Evolutionary conservation across 1,140 invertebrate genomes (phyloP), one percentile per base, ranked within the genome.

Genomic region (Penaeus chinensis): DNA sequence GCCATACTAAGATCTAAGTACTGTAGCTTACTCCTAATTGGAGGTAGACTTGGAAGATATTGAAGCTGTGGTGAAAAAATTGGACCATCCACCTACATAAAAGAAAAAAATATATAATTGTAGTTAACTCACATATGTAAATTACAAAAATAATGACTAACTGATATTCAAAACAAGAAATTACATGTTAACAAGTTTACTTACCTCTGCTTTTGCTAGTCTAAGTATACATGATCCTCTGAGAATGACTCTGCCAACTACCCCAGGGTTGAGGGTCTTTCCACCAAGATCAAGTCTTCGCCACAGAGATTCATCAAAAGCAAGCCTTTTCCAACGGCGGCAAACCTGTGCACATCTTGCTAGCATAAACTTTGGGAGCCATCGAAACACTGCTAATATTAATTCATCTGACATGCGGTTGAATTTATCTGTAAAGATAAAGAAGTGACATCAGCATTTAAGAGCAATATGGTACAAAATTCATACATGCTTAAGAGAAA

Each of bases 1-100:
- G 95, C 94, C 95, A 97, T 96, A 91, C 96, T 96, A 4, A 98
- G 92, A 92, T 98, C 97, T 86, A 98, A 92, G 92, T 95, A 97
- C 91, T 97, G 95, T 16, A 98, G 91, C 92, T 94, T 94, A 89
- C 88, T 91, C 88, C 80, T 91, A 91, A 90, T 76, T 47, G 79
- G 86, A 61, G 81, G 69, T 22, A 83, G 27, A 37, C 32, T 85
- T n/a, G 85, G 84, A 27, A 84, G 71, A n/a, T 86, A 69, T 11
- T 83, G 84, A 11, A 89, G 60, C 19, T 82, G 82, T 27, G 86
- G 89, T 37, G 86, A 85, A 27, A 88, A 84, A 22, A 90, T 89
- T 19, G 83, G 82, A 24, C 63, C 63, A 24, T 81, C 81, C 80
- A 87, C 81, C 86, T 87, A 71, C 2, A 37, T 22, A 11, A 78